A percentile compares a stretch with the other conserved stretches of the same genome.
Evolutionary conservation across 30 jellyfish, hydroid and myxozoan genomes (phyloP).

Genomic region (Nemopilema nomurai): DNA sequence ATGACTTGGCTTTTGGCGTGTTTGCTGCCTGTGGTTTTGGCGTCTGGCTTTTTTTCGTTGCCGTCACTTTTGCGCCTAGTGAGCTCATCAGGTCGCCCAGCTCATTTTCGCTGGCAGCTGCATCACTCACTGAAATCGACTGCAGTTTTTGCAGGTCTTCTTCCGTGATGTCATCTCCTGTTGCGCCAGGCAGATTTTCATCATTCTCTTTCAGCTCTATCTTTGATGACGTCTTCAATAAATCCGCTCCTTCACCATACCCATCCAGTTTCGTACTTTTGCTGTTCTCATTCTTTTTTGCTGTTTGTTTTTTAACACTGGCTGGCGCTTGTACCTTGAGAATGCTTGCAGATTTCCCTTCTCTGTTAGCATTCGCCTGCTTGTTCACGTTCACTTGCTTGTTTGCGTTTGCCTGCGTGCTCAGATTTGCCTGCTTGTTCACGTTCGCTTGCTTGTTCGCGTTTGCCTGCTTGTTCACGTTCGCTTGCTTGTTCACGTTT

Average conservation of each 20-base stretch:
- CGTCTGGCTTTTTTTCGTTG: conserved; percentile 48
- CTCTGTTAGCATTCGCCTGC: no score
- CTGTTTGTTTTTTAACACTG: background rate
- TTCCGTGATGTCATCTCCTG: conserved; percentile 79
- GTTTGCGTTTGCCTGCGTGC: no score
- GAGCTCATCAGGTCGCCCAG: conserved; percentile 75
- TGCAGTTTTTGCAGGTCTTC: conserved; percentile 77
- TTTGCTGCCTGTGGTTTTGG: conserved; percentile 19
- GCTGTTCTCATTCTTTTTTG: background rate
- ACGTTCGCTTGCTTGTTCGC: conserved; percentile 12
- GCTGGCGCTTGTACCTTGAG: conserved; percentile 7
- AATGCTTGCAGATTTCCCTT: conserved; percentile 5
- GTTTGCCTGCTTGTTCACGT: no score
- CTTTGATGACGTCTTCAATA: conserved; percentile 68
- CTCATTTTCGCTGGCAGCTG: conserved; percentile 51
- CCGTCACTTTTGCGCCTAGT: conserved; percentile 38
- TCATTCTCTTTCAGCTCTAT: conserved; percentile 66
- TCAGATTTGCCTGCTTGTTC: no score
- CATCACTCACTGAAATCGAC: conserved; percentile 67
- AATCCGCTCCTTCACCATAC: conserved; percentile 84
- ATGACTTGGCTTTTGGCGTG: conserved; percentile 64
- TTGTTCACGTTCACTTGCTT: background rate
- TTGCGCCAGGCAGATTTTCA: conserved; percentile 75
- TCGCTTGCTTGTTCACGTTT: conserved; percentile 11
- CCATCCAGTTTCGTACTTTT: conserved; percentile 20